These are phyloP conservation scores for Ornithoptera alexandrae DNA, from an alignment of 2,888 invertebrate species.

Conservation along the genomic window DNA sequence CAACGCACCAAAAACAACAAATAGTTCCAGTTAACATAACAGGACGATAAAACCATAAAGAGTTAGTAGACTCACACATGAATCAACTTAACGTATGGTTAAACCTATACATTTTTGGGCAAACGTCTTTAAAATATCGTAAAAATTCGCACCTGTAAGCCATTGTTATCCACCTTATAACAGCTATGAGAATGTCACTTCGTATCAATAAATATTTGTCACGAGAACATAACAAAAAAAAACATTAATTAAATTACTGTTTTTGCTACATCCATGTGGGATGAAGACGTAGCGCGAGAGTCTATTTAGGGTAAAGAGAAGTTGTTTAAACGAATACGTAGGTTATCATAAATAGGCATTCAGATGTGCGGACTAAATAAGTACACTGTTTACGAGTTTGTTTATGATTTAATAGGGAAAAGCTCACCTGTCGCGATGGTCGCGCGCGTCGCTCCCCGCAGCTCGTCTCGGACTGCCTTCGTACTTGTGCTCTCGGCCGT, in stretches of 20 bases:
- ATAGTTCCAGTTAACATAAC: not conserved
- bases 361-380: slow-evolving; percentile 7
- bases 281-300: slow-evolving; percentile 60
- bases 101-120: no score
- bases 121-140: no score
- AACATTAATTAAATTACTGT: slow-evolving; percentile 42
- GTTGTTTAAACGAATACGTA: slow-evolving; percentile 39
- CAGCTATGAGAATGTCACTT: no score
- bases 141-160: no score
- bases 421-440: slow-evolving; percentile 73
- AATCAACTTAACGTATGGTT: no score
- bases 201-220: no score
- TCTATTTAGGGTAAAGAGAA: slow-evolving; percentile 64
- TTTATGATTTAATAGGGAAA: slow-evolving; percentile 6
- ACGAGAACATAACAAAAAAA: no score
- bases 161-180: no score
- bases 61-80: no score
- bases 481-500: slow-evolving; percentile 91
- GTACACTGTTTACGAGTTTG: slow-evolving; percentile 10
- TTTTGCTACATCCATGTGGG: slow-evolving; percentile 53
- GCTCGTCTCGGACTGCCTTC: slow-evolving; percentile 82
- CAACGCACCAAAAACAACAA: not conserved
- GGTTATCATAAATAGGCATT: slow-evolving; percentile 14
- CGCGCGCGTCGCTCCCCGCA: slow-evolving; percentile 66
- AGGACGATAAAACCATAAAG: not conserved